These are phyloP conservation scores for Anastrepha ludens DNA, from an alignment of 1,140 invertebrate genomes.

Conservation along the genomic window DNA sequence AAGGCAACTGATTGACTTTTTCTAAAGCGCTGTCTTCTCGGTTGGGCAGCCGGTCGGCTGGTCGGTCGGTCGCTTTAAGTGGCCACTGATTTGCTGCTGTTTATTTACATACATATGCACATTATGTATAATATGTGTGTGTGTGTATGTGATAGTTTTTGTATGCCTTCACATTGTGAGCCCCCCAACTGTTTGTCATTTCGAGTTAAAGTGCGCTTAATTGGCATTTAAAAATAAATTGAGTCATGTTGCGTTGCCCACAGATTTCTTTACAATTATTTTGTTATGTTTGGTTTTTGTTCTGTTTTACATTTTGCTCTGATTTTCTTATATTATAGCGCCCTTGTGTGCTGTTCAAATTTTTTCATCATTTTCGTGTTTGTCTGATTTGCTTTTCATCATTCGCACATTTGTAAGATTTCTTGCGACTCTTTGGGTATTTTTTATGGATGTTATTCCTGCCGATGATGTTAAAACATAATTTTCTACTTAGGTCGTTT, in stretches of 20 bases:
- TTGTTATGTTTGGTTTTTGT: not conserved
- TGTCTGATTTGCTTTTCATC: constrained; percentile 30
- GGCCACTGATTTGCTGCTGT: constrained; percentile 36
- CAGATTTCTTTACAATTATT: constrained; percentile 44
- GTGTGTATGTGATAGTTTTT: not conserved
- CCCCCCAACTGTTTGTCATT: constrained; percentile 48
- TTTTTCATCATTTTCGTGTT: not conserved
- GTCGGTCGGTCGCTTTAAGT: constrained; percentile 7
- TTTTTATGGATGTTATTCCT: not conserved
- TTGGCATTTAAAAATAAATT: constrained; percentile 49
- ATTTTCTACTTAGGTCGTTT: not conserved
- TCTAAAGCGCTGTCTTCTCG: not conserved
- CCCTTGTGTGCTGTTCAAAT: not conserved
- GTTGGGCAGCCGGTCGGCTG: not conserved
- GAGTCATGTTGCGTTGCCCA: constrained; percentile 39
- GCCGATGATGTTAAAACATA: constrained; percentile 1
- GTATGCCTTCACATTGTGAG: constrained; percentile 22
- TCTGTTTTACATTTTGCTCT: not conserved
- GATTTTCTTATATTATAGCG: not conserved
- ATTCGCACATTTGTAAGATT: constrained; percentile 10
- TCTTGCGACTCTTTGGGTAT: not conserved
- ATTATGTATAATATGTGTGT: not conserved
- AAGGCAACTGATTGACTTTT: constrained; percentile 38
- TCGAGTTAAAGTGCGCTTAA: constrained; percentile 47
- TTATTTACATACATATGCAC: not conserved